A percentile compares a stretch with the other conserved stretches of the same genome.
Conservation (phyloP, 2,797 vertebrate genomes). For the Australoheros facetus region DNA sequence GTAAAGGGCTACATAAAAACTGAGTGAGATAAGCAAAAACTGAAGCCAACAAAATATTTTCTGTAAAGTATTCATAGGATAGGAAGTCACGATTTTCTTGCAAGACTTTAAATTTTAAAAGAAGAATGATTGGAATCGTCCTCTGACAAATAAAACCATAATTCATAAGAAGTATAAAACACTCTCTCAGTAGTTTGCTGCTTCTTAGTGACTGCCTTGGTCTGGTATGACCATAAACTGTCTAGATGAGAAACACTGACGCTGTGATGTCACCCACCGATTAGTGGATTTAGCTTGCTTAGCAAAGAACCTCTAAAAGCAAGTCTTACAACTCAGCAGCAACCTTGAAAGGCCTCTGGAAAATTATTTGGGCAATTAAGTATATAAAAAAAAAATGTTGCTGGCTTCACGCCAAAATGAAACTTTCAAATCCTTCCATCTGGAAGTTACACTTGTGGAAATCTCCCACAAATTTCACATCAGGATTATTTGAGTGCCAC, state of each 20-base stretch:
- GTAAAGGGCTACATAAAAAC: slow-evolving; percentile 16
- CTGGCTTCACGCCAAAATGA: neutral
- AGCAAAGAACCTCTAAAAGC: neutral
- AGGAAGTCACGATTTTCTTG: neutral
- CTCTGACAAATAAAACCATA: neutral
- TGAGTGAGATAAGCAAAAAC: neutral
- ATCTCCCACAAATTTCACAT: neutral
- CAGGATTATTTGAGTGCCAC: neutral
- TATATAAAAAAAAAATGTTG: neutral
- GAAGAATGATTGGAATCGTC: neutral
- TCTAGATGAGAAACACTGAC: too few species aligned
- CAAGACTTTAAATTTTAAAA: neutral
- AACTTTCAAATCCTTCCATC: too few species aligned
- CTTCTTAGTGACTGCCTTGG: neutral
- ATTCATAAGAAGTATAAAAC: neutral
- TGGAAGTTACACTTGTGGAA: neutral
- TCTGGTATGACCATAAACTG: neutral
- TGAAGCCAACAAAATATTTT: slow-evolving; percentile 7
- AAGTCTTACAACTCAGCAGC: neutral
- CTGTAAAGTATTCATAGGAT: neutral
- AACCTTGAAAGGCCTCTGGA: neutral
- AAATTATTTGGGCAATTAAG: neutral
- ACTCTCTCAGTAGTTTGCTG: neutral
- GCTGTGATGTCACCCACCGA: neutral
- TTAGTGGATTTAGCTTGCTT: neutral